Percentiles rank a stretch among this genome's conserved stretches.
Evolutionary conservation across 2,113 vertebrate genomes (phyloP).

Genomic region (Tyrannus savana): DNA sequence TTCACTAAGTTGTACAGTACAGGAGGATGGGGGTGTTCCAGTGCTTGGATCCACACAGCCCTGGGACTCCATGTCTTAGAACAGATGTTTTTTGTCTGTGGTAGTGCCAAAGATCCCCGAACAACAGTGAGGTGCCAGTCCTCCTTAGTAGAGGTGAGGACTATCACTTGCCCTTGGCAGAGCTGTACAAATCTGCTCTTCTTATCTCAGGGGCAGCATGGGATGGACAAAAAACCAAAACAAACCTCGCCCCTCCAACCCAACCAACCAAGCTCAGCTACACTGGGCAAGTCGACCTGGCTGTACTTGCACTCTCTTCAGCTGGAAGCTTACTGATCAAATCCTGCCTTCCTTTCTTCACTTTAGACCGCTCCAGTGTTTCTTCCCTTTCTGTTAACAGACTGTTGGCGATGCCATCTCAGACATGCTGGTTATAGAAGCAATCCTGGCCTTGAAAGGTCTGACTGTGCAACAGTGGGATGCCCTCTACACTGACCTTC

Average conservation of each 20-base stretch:
- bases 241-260: neutral
- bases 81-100: fast-evolving
- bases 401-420: slow-evolving; percentile 92
- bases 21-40: neutral
- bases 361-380: neutral
- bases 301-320: neutral
- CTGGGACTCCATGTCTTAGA: neutral
- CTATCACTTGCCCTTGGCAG: neutral
- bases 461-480: slow-evolving; percentile 91
- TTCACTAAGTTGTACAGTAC: fast-evolving
- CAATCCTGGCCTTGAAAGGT: slow-evolving; percentile 85
- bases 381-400: slow-evolving; percentile 58
- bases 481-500: slow-evolving; percentile 86
- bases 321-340: too few species aligned
- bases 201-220: fast-evolving
- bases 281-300: too few species aligned
- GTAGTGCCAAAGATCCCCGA: neutral
- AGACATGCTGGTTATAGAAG: slow-evolving; percentile 94
- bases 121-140: neutral
- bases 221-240: neutral
- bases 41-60: neutral
- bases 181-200: neutral
- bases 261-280: too few species aligned
- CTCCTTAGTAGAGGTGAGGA: neutral
- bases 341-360: neutral